phyloP scores from a whole-genome alignment of 35 echinoderm and acorn worm species.

The Anneissia japonica region DNA sequence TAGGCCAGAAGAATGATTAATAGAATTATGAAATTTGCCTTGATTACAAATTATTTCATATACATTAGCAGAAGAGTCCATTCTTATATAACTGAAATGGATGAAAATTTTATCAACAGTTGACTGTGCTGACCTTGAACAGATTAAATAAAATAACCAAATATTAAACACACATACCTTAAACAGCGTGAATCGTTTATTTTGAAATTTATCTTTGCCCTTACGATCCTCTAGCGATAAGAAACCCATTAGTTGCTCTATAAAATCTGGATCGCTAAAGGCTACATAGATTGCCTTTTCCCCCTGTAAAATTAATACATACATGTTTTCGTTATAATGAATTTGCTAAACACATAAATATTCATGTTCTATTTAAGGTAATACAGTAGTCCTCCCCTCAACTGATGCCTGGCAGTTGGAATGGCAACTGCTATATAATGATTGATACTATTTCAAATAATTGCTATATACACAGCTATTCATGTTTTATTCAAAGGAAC shows the following conservation, averaged over 20 bases:
- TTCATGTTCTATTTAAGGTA: not conserved
- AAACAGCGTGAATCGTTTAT: constrained; percentile 71
- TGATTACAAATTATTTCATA: too few species aligned
- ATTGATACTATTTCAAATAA: too few species aligned
- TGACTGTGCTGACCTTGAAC: too few species aligned
- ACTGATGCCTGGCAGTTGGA: not conserved
- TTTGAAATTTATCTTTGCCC: constrained; percentile 82
- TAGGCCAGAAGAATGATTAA: too few species aligned
- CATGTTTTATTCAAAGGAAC: too few species aligned
- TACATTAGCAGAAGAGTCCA: too few species aligned
- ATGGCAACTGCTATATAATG: too few species aligned
- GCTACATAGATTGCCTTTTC: constrained; percentile 58
- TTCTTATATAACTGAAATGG: too few species aligned
- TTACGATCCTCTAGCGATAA: constrained; percentile 84
- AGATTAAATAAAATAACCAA: too few species aligned
- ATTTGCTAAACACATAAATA: not conserved
- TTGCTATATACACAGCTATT: too few species aligned
- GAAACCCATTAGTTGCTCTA: constrained; percentile 61
- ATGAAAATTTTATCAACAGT: too few species aligned
- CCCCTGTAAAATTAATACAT: constrained; percentile 12
- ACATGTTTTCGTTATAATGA: not conserved
- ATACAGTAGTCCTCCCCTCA: not conserved
- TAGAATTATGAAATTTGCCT: too few species aligned
- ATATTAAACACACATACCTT: constrained; percentile 45
- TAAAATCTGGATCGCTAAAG: constrained; percentile 63